Conservation (phyloP, 2,888 invertebrate species). For the Caenorhabditis becei region DNA sequence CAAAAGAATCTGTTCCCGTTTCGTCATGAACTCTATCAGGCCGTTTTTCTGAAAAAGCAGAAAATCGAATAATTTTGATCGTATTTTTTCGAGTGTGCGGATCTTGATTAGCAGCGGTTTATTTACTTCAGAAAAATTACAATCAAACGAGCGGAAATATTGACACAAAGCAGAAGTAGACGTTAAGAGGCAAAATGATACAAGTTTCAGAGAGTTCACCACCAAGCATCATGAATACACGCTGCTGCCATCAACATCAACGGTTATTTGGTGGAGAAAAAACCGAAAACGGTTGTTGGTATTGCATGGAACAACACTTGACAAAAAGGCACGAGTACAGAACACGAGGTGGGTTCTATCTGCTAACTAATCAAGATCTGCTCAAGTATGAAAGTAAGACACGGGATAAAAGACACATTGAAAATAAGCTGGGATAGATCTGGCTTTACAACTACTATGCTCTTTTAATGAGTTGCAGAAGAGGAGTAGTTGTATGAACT, state of each 20-base stretch:
- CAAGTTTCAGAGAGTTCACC: not conserved
- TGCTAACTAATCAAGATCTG: conserved; percentile 64
- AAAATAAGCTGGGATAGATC: not conserved
- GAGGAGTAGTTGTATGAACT: conserved; percentile 30
- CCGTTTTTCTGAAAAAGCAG: conserved; percentile 17
- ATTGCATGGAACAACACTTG: conserved; percentile 61
- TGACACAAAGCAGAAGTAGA: conserved; percentile 19
- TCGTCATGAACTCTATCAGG: conserved; percentile 61
- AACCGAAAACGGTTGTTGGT: conserved; percentile 45
- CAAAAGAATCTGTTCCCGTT: conserved; percentile 36
- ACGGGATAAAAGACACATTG: conserved; percentile 10
- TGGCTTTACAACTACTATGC: not conserved
- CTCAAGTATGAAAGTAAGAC: conserved; percentile 47
- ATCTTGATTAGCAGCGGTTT: conserved; percentile 58
- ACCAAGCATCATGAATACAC: not conserved
- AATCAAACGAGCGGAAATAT: conserved; percentile 36
- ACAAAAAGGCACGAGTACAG: conserved; percentile 18
- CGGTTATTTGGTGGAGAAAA: conserved; percentile 50
- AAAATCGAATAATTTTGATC: conserved; percentile 4
- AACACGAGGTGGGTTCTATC: conserved; percentile 2
- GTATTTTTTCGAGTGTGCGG: conserved; percentile 2
- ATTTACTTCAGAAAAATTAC: conserved; percentile 31
- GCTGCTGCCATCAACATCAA: conserved; percentile 34
- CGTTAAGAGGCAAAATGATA: conserved; percentile 6
- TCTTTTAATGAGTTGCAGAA: conserved; percentile 26